Base-by-base conservation (phyloP, 2,888 invertebrate species). In the Dendrolimus houi region DNA sequence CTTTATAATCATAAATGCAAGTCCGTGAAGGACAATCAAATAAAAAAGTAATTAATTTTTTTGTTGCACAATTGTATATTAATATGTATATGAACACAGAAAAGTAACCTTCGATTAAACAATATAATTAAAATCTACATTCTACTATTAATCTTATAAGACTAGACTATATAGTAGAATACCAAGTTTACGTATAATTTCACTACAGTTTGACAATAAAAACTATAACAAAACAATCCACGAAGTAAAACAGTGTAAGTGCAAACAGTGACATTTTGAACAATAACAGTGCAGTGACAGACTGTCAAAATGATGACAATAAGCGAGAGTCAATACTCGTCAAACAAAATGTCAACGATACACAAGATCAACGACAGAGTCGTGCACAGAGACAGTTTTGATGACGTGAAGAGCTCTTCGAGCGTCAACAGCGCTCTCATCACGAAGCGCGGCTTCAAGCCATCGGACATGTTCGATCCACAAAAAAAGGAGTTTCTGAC, bases 401-500 rank as follows among this genome's bases (percentile, higher is more conserved):
- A 90, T 58, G 90, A 91, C 66, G 81, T 83, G 60, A 85, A 90
- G 65, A 90, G 88, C 60, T 91, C 92, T 0, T 86, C 88, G 13
- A 87, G 87, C 29, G 79, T 88, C 57, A 91, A 89, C 79, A 93
- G 93, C 75, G 91, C 93, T 13, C 91, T 96, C 61, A 93, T 95
- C 74, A 93, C 93, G 56, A 92, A 93, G 64, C 92, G 96, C 42
- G 96, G 97, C 52, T 96, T 96, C 85, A 96, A 96, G 73, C 97
- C 97, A 1, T 96, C 96, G 2, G 97, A 97, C 84, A 92, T 94
- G 82, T 94, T 94, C 76, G 96, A 97, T 85, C 96, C 96, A 1
- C 91, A 91, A 67, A 97, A 97, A 85, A 93, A 93, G 79, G 93
- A 94, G 73, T 96, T 97, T 83, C 92, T 97, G 67, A 94, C 95